Evolutionary conservation across 2,888 invertebrate species (phyloP), one percentile per base, ranked within the genome.

Genomic region (Sarcophaga rosellei): DNA sequence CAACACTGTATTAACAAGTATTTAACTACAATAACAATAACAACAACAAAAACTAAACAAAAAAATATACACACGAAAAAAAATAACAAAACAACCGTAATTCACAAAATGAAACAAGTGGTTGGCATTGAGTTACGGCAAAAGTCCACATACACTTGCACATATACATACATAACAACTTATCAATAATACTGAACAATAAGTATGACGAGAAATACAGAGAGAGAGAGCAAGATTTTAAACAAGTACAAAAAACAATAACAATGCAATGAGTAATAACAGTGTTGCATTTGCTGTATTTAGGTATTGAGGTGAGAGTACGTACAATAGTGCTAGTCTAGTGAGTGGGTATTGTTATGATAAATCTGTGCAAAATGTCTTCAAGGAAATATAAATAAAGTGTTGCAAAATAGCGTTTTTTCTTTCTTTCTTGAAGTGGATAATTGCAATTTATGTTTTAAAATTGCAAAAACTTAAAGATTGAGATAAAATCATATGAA

Each of bases 51-150:
- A 15, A 47, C 23, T 5, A 23, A 63, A 63, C 0, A 63, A 20
- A 63, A 63, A 63, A n/a, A n/a, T n/a, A n/a, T 35, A 35, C 35
- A 35, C 35, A 74, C 15, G 66, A 59, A 5, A 15, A 45, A 63
- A 20, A 25, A 63, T 21, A 53, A 53, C 53, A 53, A 53, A 53
- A 53, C 17, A 53, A 53, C 53, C 12, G 53, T 53, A 53, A 53
- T 53, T 53, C 53, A 53, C 17, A 70, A 57, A 61, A 68, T 17
- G 73, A 87, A 88, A 89, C 89, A 89, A 89, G 89, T 89, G 88
- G 89, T 89, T 89, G 89, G 88, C 89, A 88, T 88, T 89, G 89
- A 86, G 84, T 70, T 66, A 69, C 74, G 69, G 75, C 68, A 69
- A 75, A 70, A 74, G 47, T 61, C 17, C 57, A n/a, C 20, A 76